phyloP scores from a whole-genome alignment of 2,888 invertebrate genomes.

The Sipha maydis region DNA sequence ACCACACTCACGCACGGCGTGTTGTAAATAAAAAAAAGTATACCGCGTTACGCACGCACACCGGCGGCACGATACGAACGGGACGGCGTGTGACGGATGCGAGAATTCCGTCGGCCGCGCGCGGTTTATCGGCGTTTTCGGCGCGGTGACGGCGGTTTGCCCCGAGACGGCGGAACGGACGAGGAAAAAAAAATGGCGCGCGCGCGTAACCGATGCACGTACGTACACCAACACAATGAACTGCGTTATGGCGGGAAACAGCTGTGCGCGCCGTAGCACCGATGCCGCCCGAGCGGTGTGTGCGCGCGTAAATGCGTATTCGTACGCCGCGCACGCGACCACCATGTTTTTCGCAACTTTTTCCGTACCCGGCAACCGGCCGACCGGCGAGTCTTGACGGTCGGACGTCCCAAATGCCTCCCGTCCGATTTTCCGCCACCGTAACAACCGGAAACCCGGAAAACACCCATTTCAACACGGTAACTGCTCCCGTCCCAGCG shows the following conservation, averaged over 20 bases:
- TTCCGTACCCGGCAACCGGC: not conserved
- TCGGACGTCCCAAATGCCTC: not conserved
- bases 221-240: slow-evolving; percentile 68
- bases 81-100: not conserved
- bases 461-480: not conserved
- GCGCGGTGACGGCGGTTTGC: not conserved
- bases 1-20: not conserved
- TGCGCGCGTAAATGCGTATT: slow-evolving; percentile 36
- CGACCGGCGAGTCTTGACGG: not conserved
- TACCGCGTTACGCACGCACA: not conserved
- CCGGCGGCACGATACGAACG: not conserved
- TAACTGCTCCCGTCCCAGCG: slow-evolving; percentile 24
- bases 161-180: not conserved
- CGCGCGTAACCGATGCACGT: slow-evolving; percentile 60
- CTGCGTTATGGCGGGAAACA: slow-evolving; percentile 74
- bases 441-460: not conserved
- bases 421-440: not conserved
- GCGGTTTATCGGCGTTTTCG: not conserved
- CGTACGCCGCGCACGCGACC: slow-evolving; percentile 61
- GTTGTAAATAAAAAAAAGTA: not conserved
- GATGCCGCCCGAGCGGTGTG: slow-evolving; percentile 16
- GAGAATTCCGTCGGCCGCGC: slow-evolving; percentile 13
- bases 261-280: slow-evolving; percentile 67
- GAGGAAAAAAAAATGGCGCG: slow-evolving; percentile 58
- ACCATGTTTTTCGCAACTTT: slow-evolving; percentile 47